A percentile compares a stretch with the other conserved stretches of the same genome.
Evolutionary conservation across 2,797 vertebrate species (phyloP).

Genomic region (Siniperca undulata): DNA sequence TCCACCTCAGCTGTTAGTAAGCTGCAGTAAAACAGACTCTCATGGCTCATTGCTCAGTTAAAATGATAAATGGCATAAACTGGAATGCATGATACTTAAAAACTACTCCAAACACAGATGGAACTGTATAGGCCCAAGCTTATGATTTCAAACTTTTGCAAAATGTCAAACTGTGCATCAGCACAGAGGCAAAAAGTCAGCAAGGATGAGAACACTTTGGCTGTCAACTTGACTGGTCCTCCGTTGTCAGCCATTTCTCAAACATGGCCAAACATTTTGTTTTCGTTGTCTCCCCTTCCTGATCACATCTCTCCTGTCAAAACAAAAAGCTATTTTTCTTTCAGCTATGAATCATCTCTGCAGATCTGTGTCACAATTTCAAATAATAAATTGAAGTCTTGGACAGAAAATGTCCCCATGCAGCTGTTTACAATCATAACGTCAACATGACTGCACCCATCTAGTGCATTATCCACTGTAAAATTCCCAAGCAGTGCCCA

Average conservation of each 20-base stretch:
- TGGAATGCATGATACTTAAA: constrained; percentile 36
- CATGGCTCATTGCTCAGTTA: constrained; percentile 55
- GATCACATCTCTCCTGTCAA: constrained; percentile 66
- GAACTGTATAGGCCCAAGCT: constrained; percentile 7
- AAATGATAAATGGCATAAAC: constrained; percentile 62
- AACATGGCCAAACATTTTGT: constrained; percentile 63
- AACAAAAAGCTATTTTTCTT: constrained; percentile 64
- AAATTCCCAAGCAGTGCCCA: constrained; percentile 15
- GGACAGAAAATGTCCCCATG: constrained; percentile 46
- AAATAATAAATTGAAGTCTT: constrained; percentile 63
- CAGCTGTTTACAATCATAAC: constrained; percentile 45
- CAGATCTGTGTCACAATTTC: constrained; percentile 68
- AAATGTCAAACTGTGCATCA: constrained; percentile 46
- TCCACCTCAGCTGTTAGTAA: constrained; percentile 48
- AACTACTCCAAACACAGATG: constrained; percentile 47
- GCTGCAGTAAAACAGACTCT: constrained; percentile 44
- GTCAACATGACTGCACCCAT: constrained; percentile 39
- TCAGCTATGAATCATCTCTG: constrained; percentile 68
- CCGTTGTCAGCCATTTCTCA: constrained; percentile 70
- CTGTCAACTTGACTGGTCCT: constrained; percentile 69
- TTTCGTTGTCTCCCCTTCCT: constrained; percentile 50
- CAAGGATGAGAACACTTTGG: constrained; percentile 25
- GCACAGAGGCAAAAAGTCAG: constrained; percentile 21
- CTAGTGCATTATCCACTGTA: constrained; percentile 38
- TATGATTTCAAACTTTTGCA: constrained; percentile 37